Conservation (phyloP, 2,113 vertebrate species). For the Festucalex cinctus region DNA sequence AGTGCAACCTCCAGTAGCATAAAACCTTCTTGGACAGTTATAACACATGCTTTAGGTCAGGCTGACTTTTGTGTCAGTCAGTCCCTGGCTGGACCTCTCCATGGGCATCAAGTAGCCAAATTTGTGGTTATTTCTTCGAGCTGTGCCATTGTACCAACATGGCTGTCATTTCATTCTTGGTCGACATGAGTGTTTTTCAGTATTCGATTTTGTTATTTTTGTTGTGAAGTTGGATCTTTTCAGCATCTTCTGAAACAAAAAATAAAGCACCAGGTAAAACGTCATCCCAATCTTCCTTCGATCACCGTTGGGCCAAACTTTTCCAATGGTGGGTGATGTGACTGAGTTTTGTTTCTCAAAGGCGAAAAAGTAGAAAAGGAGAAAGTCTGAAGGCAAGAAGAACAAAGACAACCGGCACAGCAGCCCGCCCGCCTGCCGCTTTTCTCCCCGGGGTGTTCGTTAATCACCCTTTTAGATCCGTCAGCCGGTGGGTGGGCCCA, state of each 20-base stretch:
- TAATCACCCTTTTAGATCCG: constrained; percentile 66
- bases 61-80: too few relatives aligned
- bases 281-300: not conserved
- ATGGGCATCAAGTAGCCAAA: too few relatives aligned
- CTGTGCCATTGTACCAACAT: too few relatives aligned
- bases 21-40: too few relatives aligned
- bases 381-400: constrained; percentile 12
- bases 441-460: constrained; percentile 49
- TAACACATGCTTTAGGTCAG: too few relatives aligned
- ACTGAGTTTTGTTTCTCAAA: constrained; percentile 10
- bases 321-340: constrained; percentile 12
- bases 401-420: constrained; percentile 6
- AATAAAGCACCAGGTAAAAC: not conserved
- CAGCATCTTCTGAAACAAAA: not conserved
- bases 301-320: not conserved
- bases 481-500: constrained; percentile 62
- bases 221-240: not conserved
- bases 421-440: constrained; percentile 15
- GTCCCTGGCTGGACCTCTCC: too few relatives aligned
- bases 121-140: too few relatives aligned
- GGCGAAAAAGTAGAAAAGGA: not conserved
- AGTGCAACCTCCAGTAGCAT: too few relatives aligned
- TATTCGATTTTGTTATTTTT: not conserved
- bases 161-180: too few relatives aligned
- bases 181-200: too few relatives aligned